These are phyloP conservation scores for Zonotrichia leucophrys DNA, from an alignment of 2,113 vertebrate species.

Conservation along the genomic window DNA sequence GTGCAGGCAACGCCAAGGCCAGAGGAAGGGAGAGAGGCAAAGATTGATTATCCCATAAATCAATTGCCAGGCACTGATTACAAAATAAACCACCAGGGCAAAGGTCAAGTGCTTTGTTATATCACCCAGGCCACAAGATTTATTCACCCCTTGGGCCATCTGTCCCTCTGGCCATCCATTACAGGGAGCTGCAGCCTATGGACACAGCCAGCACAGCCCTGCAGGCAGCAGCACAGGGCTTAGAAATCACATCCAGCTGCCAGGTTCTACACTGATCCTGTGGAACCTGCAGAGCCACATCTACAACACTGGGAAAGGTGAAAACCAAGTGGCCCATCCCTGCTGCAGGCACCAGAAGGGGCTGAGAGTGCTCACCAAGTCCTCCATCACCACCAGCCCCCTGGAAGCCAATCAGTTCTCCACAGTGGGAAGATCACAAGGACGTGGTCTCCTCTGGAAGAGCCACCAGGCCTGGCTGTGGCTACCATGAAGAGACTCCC, in stretches of 20 bases:
- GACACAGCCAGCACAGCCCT: not conserved
- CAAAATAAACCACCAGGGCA: conserved; percentile 51
- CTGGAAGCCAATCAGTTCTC: not conserved
- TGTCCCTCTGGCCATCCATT: conserved; percentile 5
- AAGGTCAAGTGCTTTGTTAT: conserved; percentile 62
- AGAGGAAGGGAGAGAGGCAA: not conserved
- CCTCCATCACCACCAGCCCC: not conserved
- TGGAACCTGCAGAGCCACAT: not conserved
- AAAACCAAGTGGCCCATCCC: not conserved
- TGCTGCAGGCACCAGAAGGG: not conserved
- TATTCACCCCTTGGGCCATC: conserved; percentile 31
- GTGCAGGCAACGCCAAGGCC: not conserved
- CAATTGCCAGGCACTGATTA: conserved; percentile 3
- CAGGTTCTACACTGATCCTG: not conserved
- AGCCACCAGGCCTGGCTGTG: not conserved
- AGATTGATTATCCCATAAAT: conserved; percentile 38
- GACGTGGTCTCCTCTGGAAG: fast-evolving
- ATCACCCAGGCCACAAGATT: conserved; percentile 48
- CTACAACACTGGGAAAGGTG: not conserved
- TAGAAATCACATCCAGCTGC: not conserved
- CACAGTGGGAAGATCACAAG: not conserved
- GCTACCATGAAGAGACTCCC: not conserved
- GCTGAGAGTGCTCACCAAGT: not conserved
- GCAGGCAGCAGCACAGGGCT: not conserved
- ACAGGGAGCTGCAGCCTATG: not conserved